phyloP scores from a whole-genome alignment of 2,797 vertebrate species.

The Bovichtus variegatus region DNA sequence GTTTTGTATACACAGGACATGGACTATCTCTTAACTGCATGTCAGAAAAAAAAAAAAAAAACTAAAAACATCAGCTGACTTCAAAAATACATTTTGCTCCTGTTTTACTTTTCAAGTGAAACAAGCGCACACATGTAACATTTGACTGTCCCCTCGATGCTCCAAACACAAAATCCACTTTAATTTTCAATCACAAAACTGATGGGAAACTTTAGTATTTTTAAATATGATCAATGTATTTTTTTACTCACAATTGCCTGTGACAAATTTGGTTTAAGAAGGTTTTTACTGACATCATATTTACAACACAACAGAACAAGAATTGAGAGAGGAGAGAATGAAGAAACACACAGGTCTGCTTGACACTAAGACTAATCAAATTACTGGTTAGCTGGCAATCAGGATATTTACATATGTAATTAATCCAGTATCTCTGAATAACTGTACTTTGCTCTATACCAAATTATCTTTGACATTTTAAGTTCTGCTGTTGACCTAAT shows the following conservation, averaged over 20 bases:
- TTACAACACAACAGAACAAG: neutral
- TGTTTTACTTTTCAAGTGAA: neutral
- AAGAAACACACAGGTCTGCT: neutral
- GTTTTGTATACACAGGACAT: neutral
- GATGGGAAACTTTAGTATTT: neutral
- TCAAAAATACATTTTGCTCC: neutral
- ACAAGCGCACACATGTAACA: neutral
- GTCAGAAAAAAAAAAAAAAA: neutral
- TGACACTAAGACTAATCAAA: neutral
- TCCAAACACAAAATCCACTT: neutral
- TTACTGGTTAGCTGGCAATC: neutral
- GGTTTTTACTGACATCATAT: neutral
- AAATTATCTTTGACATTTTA: neutral
- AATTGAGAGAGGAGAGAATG: neutral
- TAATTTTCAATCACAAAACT: neutral
- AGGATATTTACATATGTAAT: neutral
- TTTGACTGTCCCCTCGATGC: neutral
- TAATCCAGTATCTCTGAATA: too few relatives aligned
- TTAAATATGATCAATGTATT: neutral
- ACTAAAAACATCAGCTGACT: neutral
- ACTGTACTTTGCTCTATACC: neutral
- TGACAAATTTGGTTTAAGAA: neutral
- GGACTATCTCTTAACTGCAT: neutral
- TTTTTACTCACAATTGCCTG: neutral
- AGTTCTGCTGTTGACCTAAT: conserved; percentile 2